phyloP scores from a whole-genome alignment of 1,140 invertebrate genomes.

The Drosophila azteca region DNA sequence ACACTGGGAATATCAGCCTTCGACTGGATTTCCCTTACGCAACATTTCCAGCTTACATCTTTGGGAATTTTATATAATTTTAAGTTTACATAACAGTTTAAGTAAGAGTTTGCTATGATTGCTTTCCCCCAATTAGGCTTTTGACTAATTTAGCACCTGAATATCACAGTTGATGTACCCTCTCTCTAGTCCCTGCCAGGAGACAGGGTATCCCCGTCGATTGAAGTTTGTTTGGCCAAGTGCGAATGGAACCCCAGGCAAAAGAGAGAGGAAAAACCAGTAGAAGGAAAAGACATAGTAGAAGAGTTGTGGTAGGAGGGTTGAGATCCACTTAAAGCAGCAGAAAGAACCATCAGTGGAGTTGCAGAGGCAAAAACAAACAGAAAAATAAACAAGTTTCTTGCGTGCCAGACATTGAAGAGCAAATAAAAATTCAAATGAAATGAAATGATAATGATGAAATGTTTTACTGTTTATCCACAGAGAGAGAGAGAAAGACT shows the following conservation, averaged over 20 bases:
- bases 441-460: slow-evolving; percentile 78
- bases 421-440: slow-evolving; percentile 75
- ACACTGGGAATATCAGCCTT: slow-evolving; percentile 4
- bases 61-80: not conserved
- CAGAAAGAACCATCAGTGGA: not conserved
- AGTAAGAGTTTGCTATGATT: not conserved
- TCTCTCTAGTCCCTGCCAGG: no score
- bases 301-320: no score
- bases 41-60: slow-evolving; percentile 14
- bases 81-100: no score
- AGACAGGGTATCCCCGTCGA: no score
- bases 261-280: no score
- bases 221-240: slow-evolving; percentile 40
- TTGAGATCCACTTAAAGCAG: no score
- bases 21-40: slow-evolving; percentile 9
- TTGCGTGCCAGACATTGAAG: slow-evolving; percentile 43
- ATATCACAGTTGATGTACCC: slow-evolving; percentile 1
- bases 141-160: not conserved
- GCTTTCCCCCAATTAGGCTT: no score
- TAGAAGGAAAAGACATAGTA: no score
- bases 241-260: slow-evolving; percentile 39
- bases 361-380: slow-evolving; percentile 35
- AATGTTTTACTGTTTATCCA: slow-evolving; percentile 72
- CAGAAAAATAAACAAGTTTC: slow-evolving; percentile 39
- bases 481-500: slow-evolving; percentile 37